A percentile compares a stretch with the other conserved stretches of the same genome.
Evolutionary conservation across 1,140 invertebrate genomes (phyloP).

Genomic region (Papilio polytes): DNA sequence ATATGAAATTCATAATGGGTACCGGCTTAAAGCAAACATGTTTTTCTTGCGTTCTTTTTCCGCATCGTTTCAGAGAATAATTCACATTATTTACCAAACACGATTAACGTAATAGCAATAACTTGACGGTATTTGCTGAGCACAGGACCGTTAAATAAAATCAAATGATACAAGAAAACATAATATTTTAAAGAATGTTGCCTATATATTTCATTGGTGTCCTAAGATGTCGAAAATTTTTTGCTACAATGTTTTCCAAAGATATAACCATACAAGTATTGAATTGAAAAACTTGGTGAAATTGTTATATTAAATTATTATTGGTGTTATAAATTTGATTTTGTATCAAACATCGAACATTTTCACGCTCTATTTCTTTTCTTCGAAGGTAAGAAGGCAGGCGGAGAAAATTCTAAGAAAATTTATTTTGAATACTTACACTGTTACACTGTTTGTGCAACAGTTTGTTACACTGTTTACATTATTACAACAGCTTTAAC

Average conservation of each 20-base stretch:
- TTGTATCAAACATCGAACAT: not conserved
- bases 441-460: too few relatives aligned
- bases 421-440: not conserved
- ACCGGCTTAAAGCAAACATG: constrained; percentile 2
- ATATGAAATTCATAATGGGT: not conserved
- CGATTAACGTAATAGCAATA: not conserved
- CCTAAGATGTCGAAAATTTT: too few relatives aligned
- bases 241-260: too few relatives aligned
- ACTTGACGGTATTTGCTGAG: not conserved
- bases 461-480: too few relatives aligned
- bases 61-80: not conserved
- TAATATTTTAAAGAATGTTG: too few relatives aligned
- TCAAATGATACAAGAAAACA: not conserved
- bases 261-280: too few relatives aligned
- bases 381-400: not conserved
- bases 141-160: not conserved
- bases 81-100: not conserved
- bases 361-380: not conserved
- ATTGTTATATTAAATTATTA: too few relatives aligned
- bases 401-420: not conserved
- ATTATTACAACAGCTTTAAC: not conserved
- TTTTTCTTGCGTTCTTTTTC: not conserved
- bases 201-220: too few relatives aligned
- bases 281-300: too few relatives aligned
- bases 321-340: not conserved